Base-by-base conservation (phyloP, 2,113 vertebrate genomes). In the Turdus rufiventris region DNA sequence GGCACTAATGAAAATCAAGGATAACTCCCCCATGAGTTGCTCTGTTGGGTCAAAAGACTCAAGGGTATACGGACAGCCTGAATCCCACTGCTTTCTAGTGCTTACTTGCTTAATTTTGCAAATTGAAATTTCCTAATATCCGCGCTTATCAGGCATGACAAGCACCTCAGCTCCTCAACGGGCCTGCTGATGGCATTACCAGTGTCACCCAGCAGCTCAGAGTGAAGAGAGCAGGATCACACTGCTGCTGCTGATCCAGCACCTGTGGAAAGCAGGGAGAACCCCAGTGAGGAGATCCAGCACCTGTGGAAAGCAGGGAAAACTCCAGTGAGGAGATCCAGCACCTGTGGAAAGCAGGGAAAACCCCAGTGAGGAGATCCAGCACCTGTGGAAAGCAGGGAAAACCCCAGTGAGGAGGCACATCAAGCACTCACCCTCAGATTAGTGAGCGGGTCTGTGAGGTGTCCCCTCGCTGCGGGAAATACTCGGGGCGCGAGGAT, bases 81-180 rank as follows among this genome's bases (percentile, higher is more conserved):
- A 76, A 90, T 45, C 24, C 12, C 0, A 1, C 17, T 5, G 7
- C 50, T 79, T 86, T 42, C 56, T 28, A 25, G 10, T 3, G 16
- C 23, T 15, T 33, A 24, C 3, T 11, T 25, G 36, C n/a, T 45
- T 56, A 57, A 48, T 40, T 63, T 48, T 11, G 17, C 8, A 34
- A 54, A 45, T 6, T 29, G 54, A 57, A 58, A 38, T 71, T 18
- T 73, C 31, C 2, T 43, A 0, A 18, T 8, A 31, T 10, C 20
- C 18, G 3, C 2, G 16, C 21, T 7, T 5, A 6, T 25, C 28
- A 20, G 0, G 5, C 34, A 12, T 2, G 20, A 36, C 2, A 7
- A 48, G 36, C 31, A 6, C 36, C 17, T 43, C 15, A 28, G 28
- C 12, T 50, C 24, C 48, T 29, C 24, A 6, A 21, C 0, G 23